Percentiles rank a stretch among this genome's conserved stretches.
These are phyloP conservation scores for Taenaris catops DNA, from an alignment of 2,888 invertebrate genomes.

Conservation along the genomic window DNA sequence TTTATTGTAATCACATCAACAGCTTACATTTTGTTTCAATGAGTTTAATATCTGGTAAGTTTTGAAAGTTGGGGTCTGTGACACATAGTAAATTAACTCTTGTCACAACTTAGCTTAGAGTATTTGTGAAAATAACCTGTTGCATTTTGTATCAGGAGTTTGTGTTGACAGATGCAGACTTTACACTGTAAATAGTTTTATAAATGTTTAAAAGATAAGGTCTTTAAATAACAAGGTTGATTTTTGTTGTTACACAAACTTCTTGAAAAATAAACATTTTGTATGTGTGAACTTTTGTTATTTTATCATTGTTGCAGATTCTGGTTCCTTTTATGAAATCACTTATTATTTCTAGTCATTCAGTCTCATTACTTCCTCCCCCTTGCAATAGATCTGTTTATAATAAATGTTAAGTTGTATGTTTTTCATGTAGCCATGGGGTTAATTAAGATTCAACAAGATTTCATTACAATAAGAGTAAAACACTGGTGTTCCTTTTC, in stretches of 20 bases:
- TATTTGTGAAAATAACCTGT: constrained; percentile 68
- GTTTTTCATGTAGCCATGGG: no score
- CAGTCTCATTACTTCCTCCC: constrained; percentile 27
- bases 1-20: constrained; percentile 70
- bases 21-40: constrained; percentile 60
- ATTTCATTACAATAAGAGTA: no score
- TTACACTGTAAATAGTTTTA: constrained; percentile 78
- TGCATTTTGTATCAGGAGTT: constrained; percentile 76
- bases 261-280: constrained; percentile 79
- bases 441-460: background rate
- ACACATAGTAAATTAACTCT: constrained; percentile 70
- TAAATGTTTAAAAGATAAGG: constrained; percentile 71
- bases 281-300: constrained; percentile 72
- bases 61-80: constrained; percentile 43
- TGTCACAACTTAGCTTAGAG: constrained; percentile 75
- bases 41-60: constrained; percentile 54
- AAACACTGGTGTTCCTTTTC: no score
- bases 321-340: constrained; percentile 8
- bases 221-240: constrained; percentile 74
- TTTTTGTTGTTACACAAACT: constrained; percentile 80
- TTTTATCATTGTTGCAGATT: constrained; percentile 47
- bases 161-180: constrained; percentile 75
- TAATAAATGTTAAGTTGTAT: no score
- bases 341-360: constrained; percentile 3
- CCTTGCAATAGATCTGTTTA: constrained; percentile 17